Conservation (phyloP, 2,113 vertebrate species). For the Lycaon pictus region DNA sequence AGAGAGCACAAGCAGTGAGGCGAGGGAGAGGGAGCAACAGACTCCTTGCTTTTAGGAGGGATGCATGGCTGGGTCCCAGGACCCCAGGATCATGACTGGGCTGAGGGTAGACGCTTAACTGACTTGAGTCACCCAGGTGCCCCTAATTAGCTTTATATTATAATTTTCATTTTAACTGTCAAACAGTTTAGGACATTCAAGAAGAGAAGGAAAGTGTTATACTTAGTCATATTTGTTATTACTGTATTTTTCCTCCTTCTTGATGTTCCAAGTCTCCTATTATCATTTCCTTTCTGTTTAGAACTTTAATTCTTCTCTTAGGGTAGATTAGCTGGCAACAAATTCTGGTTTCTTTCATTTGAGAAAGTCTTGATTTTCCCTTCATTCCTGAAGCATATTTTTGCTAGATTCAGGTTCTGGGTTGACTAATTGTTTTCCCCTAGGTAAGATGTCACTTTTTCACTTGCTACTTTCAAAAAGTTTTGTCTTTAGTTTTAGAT, state of each 20-base stretch:
- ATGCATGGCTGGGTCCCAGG: no score
- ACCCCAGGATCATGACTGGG: no score
- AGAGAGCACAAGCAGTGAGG: no score
- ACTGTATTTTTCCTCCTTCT: background rate
- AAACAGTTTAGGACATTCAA: background rate
- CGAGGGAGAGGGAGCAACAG: no score
- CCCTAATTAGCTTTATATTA: background rate
- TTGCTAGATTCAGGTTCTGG: background rate
- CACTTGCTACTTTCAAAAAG: background rate
- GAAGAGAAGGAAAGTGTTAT: background rate
- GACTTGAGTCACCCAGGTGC: no score
- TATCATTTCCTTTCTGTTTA: background rate
- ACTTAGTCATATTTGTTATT: background rate
- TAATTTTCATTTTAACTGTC: background rate
- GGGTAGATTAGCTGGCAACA: background rate
- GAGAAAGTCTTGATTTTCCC: background rate
- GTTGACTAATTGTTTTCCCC: background rate
- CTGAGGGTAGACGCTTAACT: no score
- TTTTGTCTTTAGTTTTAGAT: background rate
- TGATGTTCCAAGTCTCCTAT: background rate
- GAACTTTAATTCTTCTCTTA: constrained; percentile 4
- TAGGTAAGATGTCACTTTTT: background rate
- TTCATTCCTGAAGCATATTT: background rate
- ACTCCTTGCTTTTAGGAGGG: no score
- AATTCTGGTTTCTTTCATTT: background rate